Percentiles rank a stretch among this genome's conserved stretches.
Evolutionary conservation across 1,140 invertebrate species (phyloP).

Genomic region (Drosophila ironensis): DNA sequence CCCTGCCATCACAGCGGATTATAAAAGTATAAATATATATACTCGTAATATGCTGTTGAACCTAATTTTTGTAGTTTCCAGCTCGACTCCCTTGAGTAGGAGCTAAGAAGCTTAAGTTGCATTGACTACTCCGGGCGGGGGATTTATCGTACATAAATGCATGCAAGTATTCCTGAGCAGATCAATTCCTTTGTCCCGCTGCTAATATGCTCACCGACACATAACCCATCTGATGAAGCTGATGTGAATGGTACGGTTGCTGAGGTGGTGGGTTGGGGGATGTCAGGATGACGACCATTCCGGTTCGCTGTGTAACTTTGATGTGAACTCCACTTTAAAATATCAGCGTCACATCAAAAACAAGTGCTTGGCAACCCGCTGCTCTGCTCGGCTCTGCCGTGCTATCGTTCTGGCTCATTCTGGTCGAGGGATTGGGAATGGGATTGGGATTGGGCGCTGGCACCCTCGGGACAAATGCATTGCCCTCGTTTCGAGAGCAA

Average conservation of each 20-base stretch:
- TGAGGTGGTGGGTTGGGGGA: conserved; percentile 1
- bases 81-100: neutral
- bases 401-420: conserved; percentile 6
- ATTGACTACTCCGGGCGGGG: conserved; percentile 12
- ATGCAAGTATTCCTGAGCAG: too few relatives aligned
- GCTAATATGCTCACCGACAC: conserved; percentile 6
- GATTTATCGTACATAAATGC: neutral
- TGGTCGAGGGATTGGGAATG: too few relatives aligned
- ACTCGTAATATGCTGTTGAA: neutral
- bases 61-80: neutral
- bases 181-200: conserved; percentile 1
- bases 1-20: conserved; percentile 17
- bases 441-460: conserved; percentile 21
- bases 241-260: too few relatives aligned
- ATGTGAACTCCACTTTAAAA: conserved; percentile 70
- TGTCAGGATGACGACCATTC: conserved; percentile 18
- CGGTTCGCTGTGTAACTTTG: conserved; percentile 46
- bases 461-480: conserved; percentile 66
- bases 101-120: conserved; percentile 33
- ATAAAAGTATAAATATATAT: neutral
- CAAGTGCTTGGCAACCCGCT: conserved; percentile 58
- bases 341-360: conserved; percentile 75
- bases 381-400: conserved; percentile 5
- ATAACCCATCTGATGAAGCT: conserved; percentile 13
- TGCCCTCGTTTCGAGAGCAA: conserved; percentile 60